Evolutionary conservation across 2,797 vertebrate genomes (phyloP), one percentile per base, ranked within the genome.

Genomic region (Anomalospiza imberbis): DNA sequence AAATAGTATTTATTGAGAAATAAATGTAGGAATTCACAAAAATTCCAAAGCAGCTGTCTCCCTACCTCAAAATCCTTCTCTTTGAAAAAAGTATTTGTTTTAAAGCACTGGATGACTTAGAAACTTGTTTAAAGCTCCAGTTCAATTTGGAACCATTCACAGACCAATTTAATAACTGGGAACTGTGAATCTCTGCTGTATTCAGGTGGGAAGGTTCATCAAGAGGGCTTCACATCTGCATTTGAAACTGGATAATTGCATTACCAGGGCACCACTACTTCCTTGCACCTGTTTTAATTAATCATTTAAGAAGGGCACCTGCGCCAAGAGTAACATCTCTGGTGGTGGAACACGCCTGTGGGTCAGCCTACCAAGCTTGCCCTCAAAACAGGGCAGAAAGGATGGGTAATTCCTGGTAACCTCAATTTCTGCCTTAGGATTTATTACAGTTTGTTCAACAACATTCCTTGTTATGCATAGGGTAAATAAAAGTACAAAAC

Each of bases 191-290:
- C 84, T 61, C 76, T 91, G 29, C 54, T 61, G 79, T 36, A 79
- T 88, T 95, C 90, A 96, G 95, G 95, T 95, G 93, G 91, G 94
- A 92, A 97, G 66, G 95, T 78, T 96, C 95, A 85, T 95, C 92
- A 95, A 51, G 31, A 85, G 68, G 29, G 48, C 79, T 88, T 88
- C 92, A 95, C 91, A 96, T 95, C 94, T 78, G 45, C 36, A 78
- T 83, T 89, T 81, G 50, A 82, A 94, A 94, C 85, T 38, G 53
- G 68, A n/a, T 94, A 88, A 97, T 88, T 97, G 91, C 94, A 95
- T 94, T 90, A 87, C 47, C 81, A 91, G 50, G 89, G 58, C 29
- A 73, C 60, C 58, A 84, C 32, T 50, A 2, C 53, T 57, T 81
- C 51, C 57, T 85, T 67, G 31, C 58, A 75, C 79, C 53, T 85